These are phyloP conservation scores for Prosapia bicincta DNA, from an alignment of 2,888 invertebrate genomes.

Conservation along the genomic window DNA sequence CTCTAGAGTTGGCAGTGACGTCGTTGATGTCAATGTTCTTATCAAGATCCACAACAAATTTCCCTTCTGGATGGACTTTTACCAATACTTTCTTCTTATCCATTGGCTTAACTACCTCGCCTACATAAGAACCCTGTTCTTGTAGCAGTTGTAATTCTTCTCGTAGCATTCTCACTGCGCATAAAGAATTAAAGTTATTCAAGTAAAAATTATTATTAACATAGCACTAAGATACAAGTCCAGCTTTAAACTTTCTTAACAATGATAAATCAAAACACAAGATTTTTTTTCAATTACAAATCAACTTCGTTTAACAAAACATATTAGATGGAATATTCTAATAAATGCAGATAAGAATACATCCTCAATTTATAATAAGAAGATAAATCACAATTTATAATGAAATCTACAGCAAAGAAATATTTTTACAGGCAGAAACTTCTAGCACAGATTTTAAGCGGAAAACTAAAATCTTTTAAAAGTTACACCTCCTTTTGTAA, in stretches of 20 bases:
- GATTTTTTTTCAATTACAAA: neutral
- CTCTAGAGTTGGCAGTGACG: conserved; percentile 96
- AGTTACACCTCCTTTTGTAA: no score
- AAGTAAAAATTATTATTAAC: no score
- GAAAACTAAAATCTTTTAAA: no score
- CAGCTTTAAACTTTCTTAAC: neutral
- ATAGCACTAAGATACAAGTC: no score
- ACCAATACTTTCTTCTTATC: conserved; percentile 99
- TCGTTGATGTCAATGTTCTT: conserved; percentile 98
- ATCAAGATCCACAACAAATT: conserved; percentile 98
- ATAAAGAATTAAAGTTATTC: conserved; percentile 40
- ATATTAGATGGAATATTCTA: no score
- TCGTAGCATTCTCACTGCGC: conserved; percentile 93
- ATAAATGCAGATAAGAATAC: no score
- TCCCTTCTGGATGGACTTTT: conserved; percentile 99
- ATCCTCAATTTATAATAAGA: no score
- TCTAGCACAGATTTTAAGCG: no score
- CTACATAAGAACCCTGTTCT: conserved; percentile 99
- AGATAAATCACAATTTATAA: no score
- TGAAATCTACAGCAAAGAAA: no score
- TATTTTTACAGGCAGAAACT: no score
- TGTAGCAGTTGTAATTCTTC: conserved; percentile 95
- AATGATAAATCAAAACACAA: neutral
- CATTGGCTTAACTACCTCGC: conserved; percentile 99
- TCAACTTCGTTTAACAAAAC: neutral